phyloP scores from a whole-genome alignment of 2,888 invertebrate species.

The Drosophila rellima region DNA sequence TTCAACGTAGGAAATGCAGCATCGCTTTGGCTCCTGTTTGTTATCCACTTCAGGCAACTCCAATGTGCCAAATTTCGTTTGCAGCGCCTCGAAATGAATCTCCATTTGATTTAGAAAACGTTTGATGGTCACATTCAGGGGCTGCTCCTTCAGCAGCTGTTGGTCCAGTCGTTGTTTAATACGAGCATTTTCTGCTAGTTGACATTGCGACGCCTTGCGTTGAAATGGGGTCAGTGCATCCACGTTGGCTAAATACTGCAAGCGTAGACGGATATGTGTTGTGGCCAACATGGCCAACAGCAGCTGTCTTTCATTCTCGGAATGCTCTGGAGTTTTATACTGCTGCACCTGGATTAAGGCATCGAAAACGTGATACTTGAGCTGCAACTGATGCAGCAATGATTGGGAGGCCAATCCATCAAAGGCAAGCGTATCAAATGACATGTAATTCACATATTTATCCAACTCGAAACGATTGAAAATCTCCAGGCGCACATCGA shows the following conservation, averaged over 20 bases:
- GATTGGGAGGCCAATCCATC: slow-evolving; percentile 50
- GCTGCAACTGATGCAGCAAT: slow-evolving; percentile 73
- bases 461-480: slow-evolving; percentile 55
- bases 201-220: slow-evolving; percentile 54
- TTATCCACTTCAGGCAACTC: neutral
- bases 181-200: slow-evolving; percentile 37
- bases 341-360: slow-evolving; percentile 24
- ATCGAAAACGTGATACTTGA: slow-evolving; percentile 64
- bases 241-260: slow-evolving; percentile 56
- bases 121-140: slow-evolving; percentile 3
- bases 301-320: slow-evolving; percentile 43
- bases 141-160: slow-evolving; percentile 8
- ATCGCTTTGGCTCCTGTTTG: slow-evolving; percentile 33
- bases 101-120: slow-evolving; percentile 29
- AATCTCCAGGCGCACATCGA: slow-evolving; percentile 74
- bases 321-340: slow-evolving; percentile 12
- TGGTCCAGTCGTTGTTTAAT: slow-evolving; percentile 23
- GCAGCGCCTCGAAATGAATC: slow-evolving; percentile 43
- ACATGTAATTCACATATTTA: slow-evolving; percentile 31
- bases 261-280: slow-evolving; percentile 68
- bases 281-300: slow-evolving; percentile 55
- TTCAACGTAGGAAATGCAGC: slow-evolving; percentile 78
- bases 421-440: slow-evolving; percentile 40
- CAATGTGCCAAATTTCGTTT: slow-evolving; percentile 12
- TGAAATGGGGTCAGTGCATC: slow-evolving; percentile 68